Evolutionary conservation across 2,797 vertebrate species (phyloP).

Genomic region (Aphelocoma californica): DNA sequence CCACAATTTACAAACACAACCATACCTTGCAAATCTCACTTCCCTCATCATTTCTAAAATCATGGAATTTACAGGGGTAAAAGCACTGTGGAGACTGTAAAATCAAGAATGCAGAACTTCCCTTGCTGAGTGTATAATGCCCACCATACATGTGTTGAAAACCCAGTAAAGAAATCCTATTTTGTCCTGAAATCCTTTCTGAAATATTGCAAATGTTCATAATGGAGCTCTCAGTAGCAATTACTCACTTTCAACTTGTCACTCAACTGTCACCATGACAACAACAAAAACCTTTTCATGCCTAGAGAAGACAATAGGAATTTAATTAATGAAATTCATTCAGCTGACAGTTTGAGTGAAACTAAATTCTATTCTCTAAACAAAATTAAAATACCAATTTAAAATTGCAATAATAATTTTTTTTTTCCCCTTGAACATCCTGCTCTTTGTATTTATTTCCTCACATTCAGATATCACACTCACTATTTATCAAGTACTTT

Average conservation of each 20-base stretch:
- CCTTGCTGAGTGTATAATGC: not conserved
- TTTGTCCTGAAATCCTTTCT: slow-evolving; percentile 17
- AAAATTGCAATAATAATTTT: not conserved
- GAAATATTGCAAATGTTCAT: slow-evolving; percentile 37
- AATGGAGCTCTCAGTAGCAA: slow-evolving; percentile 46
- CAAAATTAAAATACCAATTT: not conserved
- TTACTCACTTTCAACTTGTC: slow-evolving; percentile 61
- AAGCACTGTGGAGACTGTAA: not conserved
- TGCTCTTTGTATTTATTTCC: not conserved
- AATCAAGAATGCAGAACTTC: not conserved
- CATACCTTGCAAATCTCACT: not conserved
- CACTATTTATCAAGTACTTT: not conserved
- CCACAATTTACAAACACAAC: not conserved
- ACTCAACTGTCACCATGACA: slow-evolving; percentile 74
- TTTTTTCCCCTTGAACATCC: not conserved
- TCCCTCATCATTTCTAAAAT: not conserved
- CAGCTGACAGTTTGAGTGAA: slow-evolving; percentile 40
- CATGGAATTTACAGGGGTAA: not conserved
- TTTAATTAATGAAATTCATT: slow-evolving; percentile 66
- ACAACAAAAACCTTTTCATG: slow-evolving; percentile 65
- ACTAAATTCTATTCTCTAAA: slow-evolving; percentile 36
- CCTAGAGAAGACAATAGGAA: slow-evolving; percentile 64
- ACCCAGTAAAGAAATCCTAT: slow-evolving; percentile 29
- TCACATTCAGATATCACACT: not conserved
- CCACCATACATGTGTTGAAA: not conserved